phyloP scores from a whole-genome alignment of 2,797 vertebrate species.

The Esox masquinongy region DNA sequence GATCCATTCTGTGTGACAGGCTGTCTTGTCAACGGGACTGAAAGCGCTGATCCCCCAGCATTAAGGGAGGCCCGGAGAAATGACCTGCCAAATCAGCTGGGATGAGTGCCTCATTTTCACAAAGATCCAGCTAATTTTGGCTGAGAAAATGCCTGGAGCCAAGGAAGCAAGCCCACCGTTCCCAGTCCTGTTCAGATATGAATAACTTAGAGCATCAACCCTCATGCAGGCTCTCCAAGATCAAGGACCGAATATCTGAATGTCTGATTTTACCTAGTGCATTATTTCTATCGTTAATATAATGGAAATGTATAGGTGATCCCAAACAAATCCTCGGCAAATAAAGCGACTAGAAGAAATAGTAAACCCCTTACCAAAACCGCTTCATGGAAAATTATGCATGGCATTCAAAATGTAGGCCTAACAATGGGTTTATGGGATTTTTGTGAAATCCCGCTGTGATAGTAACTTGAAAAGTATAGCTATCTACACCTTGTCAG shows the following conservation, averaged over 20 bases:
- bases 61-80: conserved; percentile 46
- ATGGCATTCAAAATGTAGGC: background rate
- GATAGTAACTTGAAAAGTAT: background rate
- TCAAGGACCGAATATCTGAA: conserved; percentile 24
- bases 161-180: conserved; percentile 3
- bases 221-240: conserved; percentile 22
- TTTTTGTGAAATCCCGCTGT: background rate
- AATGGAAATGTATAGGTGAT: background rate
- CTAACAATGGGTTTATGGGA: background rate
- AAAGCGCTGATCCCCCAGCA: conserved; percentile 50
- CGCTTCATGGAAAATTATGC: conserved; percentile 4
- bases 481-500: background rate
- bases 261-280: background rate
- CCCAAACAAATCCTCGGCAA: conserved; percentile 4
- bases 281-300: conserved; percentile 11
- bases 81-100: conserved; percentile 56
- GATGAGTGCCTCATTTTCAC: conserved; percentile 62
- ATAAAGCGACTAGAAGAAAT: conserved; percentile 2
- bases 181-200: conserved; percentile 5
- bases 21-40: conserved; percentile 27
- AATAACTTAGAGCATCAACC: conserved; percentile 9
- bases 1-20: conserved; percentile 35
- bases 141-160: conserved; percentile 29
- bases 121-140: conserved; percentile 55
- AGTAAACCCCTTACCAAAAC: background rate